Evolutionary conservation across 1,140 invertebrate genomes (phyloP), one percentile per base, ranked within the genome.

Genomic region (Lethrus apterus): DNA sequence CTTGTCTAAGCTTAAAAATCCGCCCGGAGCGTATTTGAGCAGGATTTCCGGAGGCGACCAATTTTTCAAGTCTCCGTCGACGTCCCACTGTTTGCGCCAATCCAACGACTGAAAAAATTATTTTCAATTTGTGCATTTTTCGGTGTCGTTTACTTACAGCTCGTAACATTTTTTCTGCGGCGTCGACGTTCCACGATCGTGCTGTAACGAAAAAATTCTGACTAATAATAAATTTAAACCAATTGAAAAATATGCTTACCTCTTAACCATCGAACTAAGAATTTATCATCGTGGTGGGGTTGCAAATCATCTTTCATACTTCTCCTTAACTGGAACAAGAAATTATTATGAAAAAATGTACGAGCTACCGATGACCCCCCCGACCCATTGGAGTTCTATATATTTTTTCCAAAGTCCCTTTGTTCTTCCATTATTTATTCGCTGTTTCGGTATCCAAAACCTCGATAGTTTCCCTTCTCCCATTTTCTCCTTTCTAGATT

Each of bases 161-260:
- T 71, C 85, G 70, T 1, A 92, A 63, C 88, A 91, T 92, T 71
- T 86, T 84, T 62, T 91, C 88, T 0, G 88, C 85, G 2, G 82
- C 85, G 15, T 77, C 79, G 1, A 79, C 52, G 63, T 91, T 79
- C 78, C 86, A 91, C 66, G 84, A 84, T 64, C 89, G 72, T 7
- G 89, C 89, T 91, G 65, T 54, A 81, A 79, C 23, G 23, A 5
- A 26, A n/a, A 7, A 26, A 26, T 26, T 7, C n/a, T 26, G 23
- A 7, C n/a, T 26, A 33, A 15, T 33, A 33, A 13, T 33, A 5
- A 15, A n/a, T 33, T 33, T 7, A 11, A 33, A 5, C 14, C 7
- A 7, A n/a, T n/a, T n/a, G n/a, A 14, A 36, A 17, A 20, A 20
- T 26, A 15, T 41, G 5, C 11, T 71, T 74, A 90, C 87, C 88